Conservation (phyloP, 1,140 invertebrate genomes). For the Tetraneura akinire region DNA sequence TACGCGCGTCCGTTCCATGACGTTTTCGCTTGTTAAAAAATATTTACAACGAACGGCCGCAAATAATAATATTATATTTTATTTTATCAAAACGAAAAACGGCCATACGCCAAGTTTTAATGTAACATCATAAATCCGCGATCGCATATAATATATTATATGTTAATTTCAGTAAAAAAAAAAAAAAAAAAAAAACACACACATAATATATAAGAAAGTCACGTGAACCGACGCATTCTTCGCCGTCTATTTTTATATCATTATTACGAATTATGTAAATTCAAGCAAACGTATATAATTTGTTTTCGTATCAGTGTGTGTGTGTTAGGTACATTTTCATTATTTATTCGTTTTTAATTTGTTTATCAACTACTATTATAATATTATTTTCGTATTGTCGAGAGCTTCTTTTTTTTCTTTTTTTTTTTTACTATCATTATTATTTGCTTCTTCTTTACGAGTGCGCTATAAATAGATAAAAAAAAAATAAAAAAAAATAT, state of each 20-base stretch:
- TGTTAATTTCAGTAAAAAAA: not conserved
- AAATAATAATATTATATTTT: no score
- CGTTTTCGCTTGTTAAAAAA: no score
- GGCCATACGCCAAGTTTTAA: not conserved
- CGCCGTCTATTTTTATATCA: slow-evolving; percentile 14
- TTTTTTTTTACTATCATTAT: no score
- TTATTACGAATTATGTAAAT: slow-evolving; percentile 7
- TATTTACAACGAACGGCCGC: no score
- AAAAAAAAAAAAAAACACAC: not conserved
- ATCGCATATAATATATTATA: not conserved
- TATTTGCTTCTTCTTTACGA: no score
- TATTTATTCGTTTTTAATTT: not conserved
- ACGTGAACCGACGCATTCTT: not conserved
- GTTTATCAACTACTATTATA: not conserved
- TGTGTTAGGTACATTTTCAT: not conserved
- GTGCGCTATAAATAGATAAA: no score
- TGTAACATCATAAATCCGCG: not conserved
- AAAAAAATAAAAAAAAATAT: no score
- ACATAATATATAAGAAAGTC: not conserved
- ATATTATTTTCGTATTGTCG: no score
- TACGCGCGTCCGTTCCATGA: no score
- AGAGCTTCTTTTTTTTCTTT: not conserved
- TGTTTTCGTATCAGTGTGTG: not conserved
- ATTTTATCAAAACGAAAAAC: not conserved
- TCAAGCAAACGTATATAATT: not conserved